These are phyloP conservation scores for Nothura maculosa DNA, from an alignment of 2,797 vertebrate genomes.

Conservation along the genomic window DNA sequence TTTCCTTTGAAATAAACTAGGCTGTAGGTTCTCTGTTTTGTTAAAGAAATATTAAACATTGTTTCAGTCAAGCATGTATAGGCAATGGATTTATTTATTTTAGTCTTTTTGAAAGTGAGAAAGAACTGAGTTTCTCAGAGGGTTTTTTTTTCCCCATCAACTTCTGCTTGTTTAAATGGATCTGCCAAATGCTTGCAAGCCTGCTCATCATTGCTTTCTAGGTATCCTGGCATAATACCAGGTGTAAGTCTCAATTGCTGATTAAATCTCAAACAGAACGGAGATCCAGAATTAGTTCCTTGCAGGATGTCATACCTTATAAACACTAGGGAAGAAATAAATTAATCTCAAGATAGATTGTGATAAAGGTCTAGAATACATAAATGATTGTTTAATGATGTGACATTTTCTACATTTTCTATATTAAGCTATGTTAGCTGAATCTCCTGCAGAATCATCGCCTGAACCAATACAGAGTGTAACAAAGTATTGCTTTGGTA, in stretches of 20 bases:
- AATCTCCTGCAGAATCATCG: conserved; percentile 38
- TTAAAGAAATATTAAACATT: background rate
- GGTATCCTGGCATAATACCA: conserved; percentile 42
- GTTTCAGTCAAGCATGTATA: background rate
- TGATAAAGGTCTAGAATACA: conserved; percentile 42
- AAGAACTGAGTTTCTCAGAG: conserved; percentile 2
- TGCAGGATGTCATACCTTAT: conserved; percentile 53
- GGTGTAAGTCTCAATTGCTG: conserved; percentile 43
- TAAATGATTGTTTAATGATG: conserved; percentile 47
- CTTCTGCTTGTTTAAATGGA: conserved; percentile 17
- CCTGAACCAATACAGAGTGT: conserved; percentile 2
- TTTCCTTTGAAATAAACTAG: conserved; percentile 9
- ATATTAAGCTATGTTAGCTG: conserved; percentile 21
- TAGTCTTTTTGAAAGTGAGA: background rate
- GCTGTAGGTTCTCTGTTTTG: background rate
- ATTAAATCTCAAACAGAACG: conserved; percentile 24
- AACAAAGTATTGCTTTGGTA: background rate
- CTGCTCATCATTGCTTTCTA: conserved; percentile 26
- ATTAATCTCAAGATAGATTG: conserved; percentile 48
- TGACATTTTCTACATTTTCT: conserved; percentile 11
- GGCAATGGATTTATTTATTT: background rate
- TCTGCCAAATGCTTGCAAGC: conserved; percentile 20
- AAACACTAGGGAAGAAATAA: conserved; percentile 55
- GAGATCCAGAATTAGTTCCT: conserved; percentile 55
- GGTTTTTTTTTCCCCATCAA: background rate